These are phyloP conservation scores for Indri indri DNA, from an alignment of 2,113 vertebrate genomes.

Conservation along the genomic window DNA sequence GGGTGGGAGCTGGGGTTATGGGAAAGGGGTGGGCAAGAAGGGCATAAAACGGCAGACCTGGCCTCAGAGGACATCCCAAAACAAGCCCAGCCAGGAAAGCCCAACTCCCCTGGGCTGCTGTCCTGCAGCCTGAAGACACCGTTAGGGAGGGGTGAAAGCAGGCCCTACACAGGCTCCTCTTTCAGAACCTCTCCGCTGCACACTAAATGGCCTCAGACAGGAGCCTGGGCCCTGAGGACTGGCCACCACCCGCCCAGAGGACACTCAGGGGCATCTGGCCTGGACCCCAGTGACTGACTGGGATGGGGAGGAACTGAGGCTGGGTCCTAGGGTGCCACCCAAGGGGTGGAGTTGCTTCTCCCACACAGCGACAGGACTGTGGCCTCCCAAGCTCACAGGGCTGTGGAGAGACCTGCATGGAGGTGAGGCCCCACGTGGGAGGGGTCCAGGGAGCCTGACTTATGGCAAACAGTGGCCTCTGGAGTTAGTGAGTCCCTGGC, in stretches of 20 bases:
- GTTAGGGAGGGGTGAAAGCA: too few relatives aligned
- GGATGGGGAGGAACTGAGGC: neutral
- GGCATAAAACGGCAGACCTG: neutral
- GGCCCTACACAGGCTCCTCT: neutral
- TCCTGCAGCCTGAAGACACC: neutral
- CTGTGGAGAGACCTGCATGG: rapidly evolving
- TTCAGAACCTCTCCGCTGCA: neutral
- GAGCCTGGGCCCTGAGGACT: neutral
- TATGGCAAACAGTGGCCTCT: neutral
- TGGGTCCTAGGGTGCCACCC: neutral
- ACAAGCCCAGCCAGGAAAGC: neutral
- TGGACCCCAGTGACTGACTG: neutral
- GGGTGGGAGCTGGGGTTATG: neutral
- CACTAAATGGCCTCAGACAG: neutral
- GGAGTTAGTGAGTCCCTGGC: neutral
- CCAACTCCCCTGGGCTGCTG: neutral
- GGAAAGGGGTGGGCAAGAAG: neutral
- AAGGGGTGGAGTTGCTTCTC: neutral
- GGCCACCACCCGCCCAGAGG: neutral
- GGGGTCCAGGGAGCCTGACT: neutral
- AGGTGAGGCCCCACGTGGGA: neutral
- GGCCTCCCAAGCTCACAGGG: neutral
- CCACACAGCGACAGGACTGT: neutral
- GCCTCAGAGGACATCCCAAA: neutral
- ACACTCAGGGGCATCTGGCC: neutral